Conservation (phyloP, 2,888 invertebrate genomes). For the Acronicta alni region DNA sequence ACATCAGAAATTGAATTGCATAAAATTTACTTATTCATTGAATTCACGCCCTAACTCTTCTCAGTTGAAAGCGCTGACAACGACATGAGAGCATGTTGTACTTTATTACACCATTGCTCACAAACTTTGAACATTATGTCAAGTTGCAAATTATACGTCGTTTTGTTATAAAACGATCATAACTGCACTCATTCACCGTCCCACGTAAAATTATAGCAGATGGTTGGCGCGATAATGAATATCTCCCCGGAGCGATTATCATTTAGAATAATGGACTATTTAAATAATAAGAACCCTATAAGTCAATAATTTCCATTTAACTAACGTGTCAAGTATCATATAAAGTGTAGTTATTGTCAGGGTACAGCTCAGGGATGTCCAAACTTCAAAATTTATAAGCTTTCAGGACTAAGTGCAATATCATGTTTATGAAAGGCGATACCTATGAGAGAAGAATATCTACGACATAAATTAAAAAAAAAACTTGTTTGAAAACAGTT, state of each 20-base stretch:
- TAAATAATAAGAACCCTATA: slow-evolving; percentile 59
- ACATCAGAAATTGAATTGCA: slow-evolving; percentile 52
- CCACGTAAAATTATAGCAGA: slow-evolving; percentile 40
- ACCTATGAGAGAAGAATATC: neutral
- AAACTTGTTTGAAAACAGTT: too few relatives aligned
- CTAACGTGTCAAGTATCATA: slow-evolving; percentile 57
- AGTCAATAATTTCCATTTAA: slow-evolving; percentile 60
- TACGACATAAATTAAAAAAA: neutral
- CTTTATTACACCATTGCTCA: slow-evolving; percentile 17
- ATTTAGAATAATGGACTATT: slow-evolving; percentile 63
- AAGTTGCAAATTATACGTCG: neutral
- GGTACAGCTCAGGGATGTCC: slow-evolving; percentile 49
- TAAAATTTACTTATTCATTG: slow-evolving; percentile 62
- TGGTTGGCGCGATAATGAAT: slow-evolving; percentile 44
- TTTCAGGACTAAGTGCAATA: neutral
- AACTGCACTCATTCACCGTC: slow-evolving; percentile 12
- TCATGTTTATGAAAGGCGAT: neutral
- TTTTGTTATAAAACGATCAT: slow-evolving; percentile 2
- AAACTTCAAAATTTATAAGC: neutral
- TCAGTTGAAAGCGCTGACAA: slow-evolving; percentile 23
- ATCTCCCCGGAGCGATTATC: slow-evolving; percentile 46
- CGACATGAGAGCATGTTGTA: slow-evolving; percentile 11
- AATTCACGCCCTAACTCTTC: slow-evolving; percentile 36
- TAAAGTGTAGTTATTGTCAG: slow-evolving; percentile 47
- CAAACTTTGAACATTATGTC: slow-evolving; percentile 4